Base-by-base conservation (phyloP, 1,140 invertebrate genomes). In the Seison nebaliae region DNA sequence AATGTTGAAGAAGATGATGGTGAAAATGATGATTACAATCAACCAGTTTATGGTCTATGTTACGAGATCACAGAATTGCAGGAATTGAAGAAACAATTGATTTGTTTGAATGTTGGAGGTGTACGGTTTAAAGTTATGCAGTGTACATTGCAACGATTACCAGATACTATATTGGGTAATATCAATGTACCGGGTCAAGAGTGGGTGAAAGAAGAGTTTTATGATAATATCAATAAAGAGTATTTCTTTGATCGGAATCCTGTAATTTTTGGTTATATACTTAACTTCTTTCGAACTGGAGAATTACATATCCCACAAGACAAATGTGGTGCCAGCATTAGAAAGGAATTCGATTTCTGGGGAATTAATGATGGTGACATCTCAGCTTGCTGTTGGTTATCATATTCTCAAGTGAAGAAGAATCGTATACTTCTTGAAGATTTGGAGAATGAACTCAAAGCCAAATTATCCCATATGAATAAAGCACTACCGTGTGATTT, bases 161-260 rank as follows among this genome's bases (percentile, higher is more conserved):
- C 35, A 8, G 20, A 28, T 19, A 28, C 24, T 14, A 17, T 24
- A 14, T 29, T 36, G 17, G 29, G 35, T 15, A 12, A 36, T 6
- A 20, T 36, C 12, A 22, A 28, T 28, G n/a, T n/a, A n/a, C n/a
- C n/a, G n/a, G n/a, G n/a, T n/a, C n/a, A n/a, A n/a, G n/a, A n/a
- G n/a, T n/a, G n/a, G n/a, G 29, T 19, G 21, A 19, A 5, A n/a
- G 35, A 36, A 65, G 84, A 94, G 60, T 84, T 93, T 59, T 93
- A 91, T 62, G 81, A 76, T 29, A 66, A 91, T 30, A 70, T 77
- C 45, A 78, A 88, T 62, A 93, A 91, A 67, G 84, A 94, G 65
- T 94, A 86, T 59, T 94, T 93, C 63, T 94, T 94, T 64, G 86
- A 94, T 62, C 69, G 84, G 36, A 83, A 94, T 61, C 84, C 84